Conservation (phyloP, 2,113 vertebrate species). For the Anhinga rufa region DNA sequence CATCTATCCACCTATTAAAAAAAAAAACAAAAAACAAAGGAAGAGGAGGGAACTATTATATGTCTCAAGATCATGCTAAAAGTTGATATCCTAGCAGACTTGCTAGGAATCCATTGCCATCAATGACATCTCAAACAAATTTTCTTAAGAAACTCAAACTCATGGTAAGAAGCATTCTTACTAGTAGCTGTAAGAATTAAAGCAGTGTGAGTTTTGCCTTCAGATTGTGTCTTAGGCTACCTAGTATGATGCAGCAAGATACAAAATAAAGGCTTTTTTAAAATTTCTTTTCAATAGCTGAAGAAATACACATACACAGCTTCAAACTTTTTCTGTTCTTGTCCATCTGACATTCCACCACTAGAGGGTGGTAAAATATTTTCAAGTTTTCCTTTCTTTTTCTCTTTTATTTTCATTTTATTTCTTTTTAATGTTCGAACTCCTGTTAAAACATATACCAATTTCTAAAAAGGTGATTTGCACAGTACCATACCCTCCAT, state of each 20-base stretch:
- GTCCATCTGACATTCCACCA: neutral
- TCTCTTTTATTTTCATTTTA: neutral
- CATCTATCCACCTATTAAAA: neutral
- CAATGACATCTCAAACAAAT: neutral
- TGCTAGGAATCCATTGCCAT: neutral
- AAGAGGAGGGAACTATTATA: neutral
- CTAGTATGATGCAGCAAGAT: neutral
- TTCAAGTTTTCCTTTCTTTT: neutral
- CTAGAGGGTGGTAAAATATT: constrained; percentile 65
- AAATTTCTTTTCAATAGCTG: neutral
- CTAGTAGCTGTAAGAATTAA: neutral
- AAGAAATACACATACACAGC: neutral
- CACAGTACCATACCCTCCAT: neutral
- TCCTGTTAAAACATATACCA: neutral
- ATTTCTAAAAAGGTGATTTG: neutral
- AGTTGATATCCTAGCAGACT: neutral
- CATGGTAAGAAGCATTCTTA: neutral
- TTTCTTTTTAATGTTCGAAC: neutral
- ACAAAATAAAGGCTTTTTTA: neutral
- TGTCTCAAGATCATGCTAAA: neutral
- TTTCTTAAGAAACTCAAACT: neutral
- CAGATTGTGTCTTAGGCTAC: neutral
- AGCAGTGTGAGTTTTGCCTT: neutral
- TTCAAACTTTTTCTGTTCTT: neutral
- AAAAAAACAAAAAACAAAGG: neutral